Evolutionary conservation across 2,113 vertebrate genomes (phyloP), one percentile per base, ranked within the genome.

Genomic region (Gymnogyps californianus): DNA sequence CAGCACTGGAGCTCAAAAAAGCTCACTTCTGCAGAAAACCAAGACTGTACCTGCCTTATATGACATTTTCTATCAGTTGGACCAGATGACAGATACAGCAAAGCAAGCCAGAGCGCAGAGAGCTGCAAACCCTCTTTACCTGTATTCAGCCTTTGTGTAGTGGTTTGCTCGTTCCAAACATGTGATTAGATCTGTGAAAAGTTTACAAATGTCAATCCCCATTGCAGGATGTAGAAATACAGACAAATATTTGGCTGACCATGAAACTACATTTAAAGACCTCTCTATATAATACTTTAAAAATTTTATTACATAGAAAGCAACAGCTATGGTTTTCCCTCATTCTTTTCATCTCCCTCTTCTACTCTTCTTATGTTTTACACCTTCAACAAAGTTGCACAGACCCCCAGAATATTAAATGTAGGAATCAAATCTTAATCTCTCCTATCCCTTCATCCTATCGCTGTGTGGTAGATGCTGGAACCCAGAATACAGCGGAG

Each of bases 161-260:
- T 98, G 98, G 91, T 96, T 99, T 92, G 97, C 98, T 93, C 97
- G 97, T 92, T 99, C 98, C 97, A 99, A 97, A 94, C 99, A 99
- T 2, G 98, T 99, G 93, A 99, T 98, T 82, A 99, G 96, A 97
- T 99, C 99, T 99, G 97, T 95, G 78, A 75, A 89, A 97, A 98
- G 89, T 95, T 95, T 95, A 96, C 54, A 86, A 87, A 93, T 64
- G 47, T 95, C 71, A 97, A 25, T 85, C 46, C 26, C 16, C 28
- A 49, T 44, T 58, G 25, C 22, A 94, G 44, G 38, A 75, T 8
- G 18, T 9, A 83, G 70, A 90, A 78, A 77, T 47, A 88, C 12
- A 96, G 49, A 74, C 46, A 89, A 89, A 80, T 66, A 74, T 58
- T 89, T 89, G 61, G 28, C 47, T 81, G 55, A 64, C 46, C 6